Evolutionary conservation across 2,113 vertebrate species (phyloP), one percentile per base, ranked within the genome.

Genomic region (Ciconia boyciana): DNA sequence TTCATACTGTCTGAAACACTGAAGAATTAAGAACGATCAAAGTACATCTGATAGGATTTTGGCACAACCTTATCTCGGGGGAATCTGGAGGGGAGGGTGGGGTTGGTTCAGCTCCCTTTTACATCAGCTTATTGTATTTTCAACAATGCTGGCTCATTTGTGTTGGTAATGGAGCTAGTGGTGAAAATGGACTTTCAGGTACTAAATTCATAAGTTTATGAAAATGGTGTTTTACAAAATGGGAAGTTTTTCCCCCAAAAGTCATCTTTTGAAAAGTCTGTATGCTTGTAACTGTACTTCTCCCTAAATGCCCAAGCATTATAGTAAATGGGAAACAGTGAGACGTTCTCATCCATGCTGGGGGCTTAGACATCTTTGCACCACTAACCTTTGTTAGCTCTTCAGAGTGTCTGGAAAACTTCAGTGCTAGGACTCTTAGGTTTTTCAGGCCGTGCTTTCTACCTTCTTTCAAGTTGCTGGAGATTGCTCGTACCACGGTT

Each of bases 21-120:
- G 70, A 76, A 86, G 84, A 94, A 84, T 76, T 89, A 71, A 71
- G 77, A 96, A 87, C 4, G 18, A 91, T 92, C 94, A 87, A 87
- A 94, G 94, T 72, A 79, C 48, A 51, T 91, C n/a, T 82, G 72
- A 93, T 89, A 78, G 83, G 55, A 71, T 89, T 97, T 96, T 94
- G 93, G 83, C 77, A 1, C 48, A 55, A 13, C 26, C 11, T 51
- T 94, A 65, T 87, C 95, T 91, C 16, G 0, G 52, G 93, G 83
- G 87, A 93, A 93, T 95, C 74, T 43, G 69, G 61, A 91, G 43
- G 61, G 48, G 70, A 84, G 84, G 86, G 91, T 84, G 91, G 70
- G 64, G 91, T 75, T 91, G 80, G 16, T 91, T 95, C 65, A 60
- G 74, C 89, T 96, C 86, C 28, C 31, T 94, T 95, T 94, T 54